Conservation (phyloP, 2,888 invertebrate species). For the Poecilobothrus nobilitatus region DNA sequence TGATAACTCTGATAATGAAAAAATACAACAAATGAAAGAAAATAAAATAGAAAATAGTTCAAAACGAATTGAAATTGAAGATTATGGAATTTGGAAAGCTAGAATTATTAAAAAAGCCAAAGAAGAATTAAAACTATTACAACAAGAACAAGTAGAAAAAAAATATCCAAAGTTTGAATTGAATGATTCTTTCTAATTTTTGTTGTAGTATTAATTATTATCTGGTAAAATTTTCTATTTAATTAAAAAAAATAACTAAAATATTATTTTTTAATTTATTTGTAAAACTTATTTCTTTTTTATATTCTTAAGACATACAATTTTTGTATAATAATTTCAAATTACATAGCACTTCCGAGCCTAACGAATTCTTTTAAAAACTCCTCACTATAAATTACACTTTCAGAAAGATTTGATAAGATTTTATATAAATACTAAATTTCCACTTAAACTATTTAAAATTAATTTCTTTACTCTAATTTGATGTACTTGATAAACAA, state of each 20-base stretch:
- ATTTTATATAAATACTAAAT: too few species aligned
- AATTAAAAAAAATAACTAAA: too few species aligned
- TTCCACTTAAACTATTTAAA: neutral
- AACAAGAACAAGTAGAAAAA: neutral
- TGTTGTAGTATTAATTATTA: too few species aligned
- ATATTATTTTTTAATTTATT: too few species aligned
- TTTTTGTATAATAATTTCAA: too few species aligned
- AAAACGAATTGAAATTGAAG: constrained; percentile 42
- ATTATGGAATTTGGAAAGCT: constrained; percentile 55
- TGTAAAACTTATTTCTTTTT: too few species aligned
- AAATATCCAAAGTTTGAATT: neutral
- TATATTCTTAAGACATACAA: too few species aligned
- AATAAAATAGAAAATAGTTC: constrained; percentile 20
- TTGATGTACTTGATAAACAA: constrained; percentile 37
- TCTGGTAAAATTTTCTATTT: too few species aligned
- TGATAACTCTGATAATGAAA: constrained; percentile 9
- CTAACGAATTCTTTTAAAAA: too few species aligned
- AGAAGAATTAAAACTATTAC: constrained; percentile 34
- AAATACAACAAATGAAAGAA: neutral
- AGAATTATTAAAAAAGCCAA: constrained; percentile 46
- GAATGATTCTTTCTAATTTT: neutral
- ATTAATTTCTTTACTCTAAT: neutral
- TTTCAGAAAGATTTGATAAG: too few species aligned
- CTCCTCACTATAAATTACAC: too few species aligned
- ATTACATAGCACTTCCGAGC: too few species aligned